Evolutionary conservation across 2,113 vertebrate genomes (phyloP).

Genomic region (Tragelaphus scriptus): DNA sequence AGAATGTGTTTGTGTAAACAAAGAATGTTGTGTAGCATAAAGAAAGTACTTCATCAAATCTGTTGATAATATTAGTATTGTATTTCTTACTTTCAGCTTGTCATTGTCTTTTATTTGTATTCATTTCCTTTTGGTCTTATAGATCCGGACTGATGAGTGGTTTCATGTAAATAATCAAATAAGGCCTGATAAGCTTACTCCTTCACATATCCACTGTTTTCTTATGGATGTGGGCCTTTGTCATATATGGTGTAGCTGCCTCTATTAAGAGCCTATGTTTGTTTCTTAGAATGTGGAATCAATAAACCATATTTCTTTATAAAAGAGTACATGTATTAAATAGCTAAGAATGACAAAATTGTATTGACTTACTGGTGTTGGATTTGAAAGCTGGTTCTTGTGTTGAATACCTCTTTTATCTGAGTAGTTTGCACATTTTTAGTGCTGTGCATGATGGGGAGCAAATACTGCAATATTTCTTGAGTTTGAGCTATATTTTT

Average conservation of each 20-base stretch:
- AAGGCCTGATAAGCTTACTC: background rate
- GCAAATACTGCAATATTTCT: constrained; percentile 55
- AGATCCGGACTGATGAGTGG: background rate
- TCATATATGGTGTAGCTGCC: background rate
- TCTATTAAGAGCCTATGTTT: background rate
- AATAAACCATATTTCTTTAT: constrained; percentile 21
- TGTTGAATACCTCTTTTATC: constrained; percentile 14
- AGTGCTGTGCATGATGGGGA: constrained; percentile 44
- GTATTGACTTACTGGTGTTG: constrained; percentile 36
- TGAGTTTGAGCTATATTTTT: constrained; percentile 45
- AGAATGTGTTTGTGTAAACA: background rate
- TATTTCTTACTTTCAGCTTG: constrained; percentile 3
- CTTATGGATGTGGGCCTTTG: background rate
- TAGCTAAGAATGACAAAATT: background rate
- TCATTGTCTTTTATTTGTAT: background rate
- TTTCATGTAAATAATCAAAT: background rate
- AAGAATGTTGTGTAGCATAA: background rate
- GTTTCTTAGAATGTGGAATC: background rate
- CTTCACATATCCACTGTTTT: background rate
- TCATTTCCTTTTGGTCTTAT: background rate
- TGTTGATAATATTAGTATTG: background rate
- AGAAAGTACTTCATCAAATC: background rate
- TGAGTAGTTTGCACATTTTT: constrained; percentile 24
- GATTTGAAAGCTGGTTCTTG: constrained; percentile 39
- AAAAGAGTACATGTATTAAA: background rate